These are phyloP conservation scores for Fistularia commersonii DNA, from an alignment of 2,797 vertebrate species.

Conservation along the genomic window DNA sequence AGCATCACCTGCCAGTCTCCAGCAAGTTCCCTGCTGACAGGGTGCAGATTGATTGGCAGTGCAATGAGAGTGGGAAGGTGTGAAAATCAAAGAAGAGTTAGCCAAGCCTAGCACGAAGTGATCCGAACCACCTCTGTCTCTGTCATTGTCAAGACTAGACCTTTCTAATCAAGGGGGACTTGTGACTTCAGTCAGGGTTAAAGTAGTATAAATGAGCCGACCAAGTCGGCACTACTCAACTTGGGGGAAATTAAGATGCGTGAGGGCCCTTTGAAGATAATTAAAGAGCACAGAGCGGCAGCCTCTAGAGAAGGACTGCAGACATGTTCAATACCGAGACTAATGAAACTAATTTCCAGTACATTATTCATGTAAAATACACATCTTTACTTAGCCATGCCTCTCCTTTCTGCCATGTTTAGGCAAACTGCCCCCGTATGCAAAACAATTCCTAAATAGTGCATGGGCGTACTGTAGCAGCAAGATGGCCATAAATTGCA, in stretches of 20 bases:
- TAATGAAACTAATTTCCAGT: conserved; percentile 78
- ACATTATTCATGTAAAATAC: conserved; percentile 79
- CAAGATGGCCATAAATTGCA: background rate
- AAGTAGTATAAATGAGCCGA: conserved; percentile 63
- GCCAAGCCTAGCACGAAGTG: conserved; percentile 39
- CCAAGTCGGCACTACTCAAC: conserved; percentile 62
- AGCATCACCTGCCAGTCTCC: conserved; percentile 55
- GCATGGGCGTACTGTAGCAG: background rate
- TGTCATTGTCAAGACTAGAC: conserved; percentile 20
- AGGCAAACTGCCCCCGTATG: conserved; percentile 13
- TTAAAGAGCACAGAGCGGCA: conserved; percentile 77
- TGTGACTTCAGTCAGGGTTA: conserved; percentile 54
- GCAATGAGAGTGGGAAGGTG: conserved; percentile 30
- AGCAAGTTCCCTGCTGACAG: conserved; percentile 49
- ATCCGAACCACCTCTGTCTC: conserved; percentile 32
- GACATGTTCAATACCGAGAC: conserved; percentile 77
- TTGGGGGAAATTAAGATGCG: conserved; percentile 74
- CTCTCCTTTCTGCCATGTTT: conserved; percentile 36
- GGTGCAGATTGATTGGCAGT: conserved; percentile 53
- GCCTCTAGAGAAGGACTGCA: conserved; percentile 70
- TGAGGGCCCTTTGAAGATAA: conserved; percentile 77
- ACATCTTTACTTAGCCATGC: conserved; percentile 56
- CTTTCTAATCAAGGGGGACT: conserved; percentile 25
- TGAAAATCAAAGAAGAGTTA: conserved; percentile 35
- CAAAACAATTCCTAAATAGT: conserved; percentile 1